A percentile compares a stretch with the other conserved stretches of the same genome.
These are phyloP conservation scores for Lagenorhynchus albirostris DNA, from an alignment of 2,113 vertebrate species.

Conservation along the genomic window DNA sequence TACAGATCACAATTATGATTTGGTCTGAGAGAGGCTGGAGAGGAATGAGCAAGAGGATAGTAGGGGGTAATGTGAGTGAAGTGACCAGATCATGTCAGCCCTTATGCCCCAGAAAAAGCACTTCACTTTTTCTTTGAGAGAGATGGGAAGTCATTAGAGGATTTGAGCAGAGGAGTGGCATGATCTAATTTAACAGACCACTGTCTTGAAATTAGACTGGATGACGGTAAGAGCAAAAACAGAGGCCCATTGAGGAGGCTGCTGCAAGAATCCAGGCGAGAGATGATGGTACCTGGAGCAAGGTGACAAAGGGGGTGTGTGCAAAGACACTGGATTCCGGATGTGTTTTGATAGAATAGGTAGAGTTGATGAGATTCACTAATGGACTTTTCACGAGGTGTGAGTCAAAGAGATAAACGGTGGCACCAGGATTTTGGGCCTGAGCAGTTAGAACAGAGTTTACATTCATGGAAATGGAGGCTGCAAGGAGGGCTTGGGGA, in stretches of 20 bases:
- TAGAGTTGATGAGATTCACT: neutral
- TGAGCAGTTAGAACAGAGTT: neutral
- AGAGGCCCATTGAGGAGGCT: neutral
- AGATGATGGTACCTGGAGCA: neutral
- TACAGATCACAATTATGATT: too few relatives aligned
- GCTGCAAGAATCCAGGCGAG: neutral
- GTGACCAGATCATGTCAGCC: neutral
- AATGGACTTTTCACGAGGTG: neutral
- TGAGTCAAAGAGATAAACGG: neutral
- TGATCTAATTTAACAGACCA: neutral
- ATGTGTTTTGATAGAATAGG: neutral
- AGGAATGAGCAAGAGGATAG: neutral
- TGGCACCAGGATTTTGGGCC: neutral
- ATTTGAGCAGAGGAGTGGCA: neutral
- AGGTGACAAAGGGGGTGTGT: fast-evolving
- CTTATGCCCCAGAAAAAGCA: neutral
- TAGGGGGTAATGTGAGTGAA: neutral
- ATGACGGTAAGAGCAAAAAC: neutral
- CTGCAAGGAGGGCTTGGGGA: neutral
- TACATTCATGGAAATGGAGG: neutral
- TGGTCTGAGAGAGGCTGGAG: neutral
- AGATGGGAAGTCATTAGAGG: neutral
- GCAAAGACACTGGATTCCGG: neutral
- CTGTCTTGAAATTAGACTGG: neutral
- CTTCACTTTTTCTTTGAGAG: neutral